Percentiles rank a stretch among this genome's conserved stretches.
Evolutionary conservation across 2,113 vertebrate species (phyloP).

Genomic region (Elaphurus davidianus): DNA sequence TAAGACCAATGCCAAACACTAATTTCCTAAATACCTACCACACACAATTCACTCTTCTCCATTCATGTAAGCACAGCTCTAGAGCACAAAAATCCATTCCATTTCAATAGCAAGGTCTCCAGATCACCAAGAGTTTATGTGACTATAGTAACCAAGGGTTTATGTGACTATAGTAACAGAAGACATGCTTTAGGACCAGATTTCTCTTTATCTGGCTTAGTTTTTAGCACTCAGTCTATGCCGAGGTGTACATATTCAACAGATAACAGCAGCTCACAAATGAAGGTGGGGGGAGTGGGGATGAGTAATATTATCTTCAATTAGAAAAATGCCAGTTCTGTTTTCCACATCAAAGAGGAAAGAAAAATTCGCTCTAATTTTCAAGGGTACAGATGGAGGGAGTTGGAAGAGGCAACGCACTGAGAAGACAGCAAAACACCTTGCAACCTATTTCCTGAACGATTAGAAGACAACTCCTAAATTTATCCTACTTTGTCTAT

Average conservation of each 20-base stretch:
- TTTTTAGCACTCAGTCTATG: slow-evolving; percentile 52
- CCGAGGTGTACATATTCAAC: slow-evolving; percentile 26
- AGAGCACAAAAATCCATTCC: slow-evolving; percentile 10
- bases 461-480: background rate
- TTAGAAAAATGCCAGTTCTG: slow-evolving; percentile 57
- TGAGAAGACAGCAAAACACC: background rate
- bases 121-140: background rate
- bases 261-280: slow-evolving; percentile 50
- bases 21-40: slow-evolving; percentile 21
- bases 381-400: background rate
- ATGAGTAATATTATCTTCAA: slow-evolving; percentile 42
- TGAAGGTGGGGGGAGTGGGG: background rate
- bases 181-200: background rate
- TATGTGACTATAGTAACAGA: background rate
- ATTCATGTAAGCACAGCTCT: background rate
- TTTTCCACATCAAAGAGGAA: slow-evolving; percentile 5
- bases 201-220: background rate
- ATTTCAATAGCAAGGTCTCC: background rate
- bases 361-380: slow-evolving; percentile 13
- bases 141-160: background rate
- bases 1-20: background rate
- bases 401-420: background rate
- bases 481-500: background rate
- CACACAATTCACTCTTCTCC: background rate
- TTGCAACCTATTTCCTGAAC: background rate